Evolutionary conservation across 2,113 vertebrate genomes (phyloP), one percentile per base, ranked within the genome.

Genomic region (Halichoerus grypus): DNA sequence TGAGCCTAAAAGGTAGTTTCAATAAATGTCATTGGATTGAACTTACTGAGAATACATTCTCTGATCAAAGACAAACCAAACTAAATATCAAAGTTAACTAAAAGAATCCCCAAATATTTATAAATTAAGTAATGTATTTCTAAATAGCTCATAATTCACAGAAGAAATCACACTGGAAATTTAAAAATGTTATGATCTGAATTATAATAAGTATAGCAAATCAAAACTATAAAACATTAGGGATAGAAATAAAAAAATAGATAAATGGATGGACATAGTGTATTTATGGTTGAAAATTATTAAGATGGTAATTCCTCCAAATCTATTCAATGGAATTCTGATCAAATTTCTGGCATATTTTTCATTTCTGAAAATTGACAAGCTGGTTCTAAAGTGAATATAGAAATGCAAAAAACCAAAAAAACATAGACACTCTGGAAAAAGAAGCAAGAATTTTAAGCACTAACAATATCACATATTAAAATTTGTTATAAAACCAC

Each of bases 91-190:
- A 53, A 61, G 46, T 6, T 77, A 65, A 86, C 46, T 36, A 3
- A 76, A 88, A 88, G 91, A 91, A 57, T 85, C 31, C 18, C 36
- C 59, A 79, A 77, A 55, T 65, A 91, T 85, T 85, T 95, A 51
- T 36, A 46, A 91, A 67, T 36, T 95, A 36, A 76, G 33, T 46
- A 91, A 91, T 1, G 0, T 83, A 76, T 55, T 84, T 76, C 46
- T 77, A 95, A 90, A 76, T 76, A 57, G 81, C 26, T 57, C 65
- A 72, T 46, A 65, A 33, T 39, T 91, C 39, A 71, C 85, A 86
- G 76, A 39, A 61, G 33, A 74, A 90, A 95, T 83, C 24, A 83
- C 10, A 22, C 46, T 77, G 28, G 61, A 83, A 95, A 84, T 76
- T 84, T 74, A 18, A 63, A 81, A 95, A 46, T 18, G 11, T 3